Percentiles rank a stretch among this genome's conserved stretches.
phyloP scores from a whole-genome alignment of 1,140 invertebrate genomes.

The Lepidurus packardi region DNA sequence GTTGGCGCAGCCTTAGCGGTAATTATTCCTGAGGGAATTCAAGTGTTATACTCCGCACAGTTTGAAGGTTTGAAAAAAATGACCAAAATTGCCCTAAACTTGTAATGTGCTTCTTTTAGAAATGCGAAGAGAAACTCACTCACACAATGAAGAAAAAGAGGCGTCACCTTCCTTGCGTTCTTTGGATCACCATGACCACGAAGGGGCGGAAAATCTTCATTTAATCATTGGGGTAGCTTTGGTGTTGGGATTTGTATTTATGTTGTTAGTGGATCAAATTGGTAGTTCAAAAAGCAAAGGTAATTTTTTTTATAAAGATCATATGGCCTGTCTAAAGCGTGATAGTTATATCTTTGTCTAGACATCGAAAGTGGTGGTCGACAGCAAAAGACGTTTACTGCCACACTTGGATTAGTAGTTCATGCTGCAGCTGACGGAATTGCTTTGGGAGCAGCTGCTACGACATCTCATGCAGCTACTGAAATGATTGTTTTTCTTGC shows the following conservation, averaged over 20 bases:
- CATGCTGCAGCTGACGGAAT: slow-evolving; percentile 98
- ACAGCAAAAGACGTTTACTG: slow-evolving; percentile 73
- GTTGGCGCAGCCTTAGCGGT: slow-evolving; percentile 95
- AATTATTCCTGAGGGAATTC: slow-evolving; percentile 97
- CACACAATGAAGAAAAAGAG: slow-evolving; percentile 24
- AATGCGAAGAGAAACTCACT: slow-evolving; percentile 9
- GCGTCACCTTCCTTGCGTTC: slow-evolving; percentile 30
- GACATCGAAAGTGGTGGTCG: slow-evolving; percentile 51
- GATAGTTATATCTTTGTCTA: slow-evolving; percentile 48
- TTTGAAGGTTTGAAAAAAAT: slow-evolving; percentile 29
- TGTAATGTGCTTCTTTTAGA: slow-evolving; percentile 26
- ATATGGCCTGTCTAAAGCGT: background rate
- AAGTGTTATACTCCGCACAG: slow-evolving; percentile 60
- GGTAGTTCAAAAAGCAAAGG: slow-evolving; percentile 44
- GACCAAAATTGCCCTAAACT: background rate
- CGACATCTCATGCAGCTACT: slow-evolving; percentile 87
- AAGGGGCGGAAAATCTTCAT: slow-evolving; percentile 47
- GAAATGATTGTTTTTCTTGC: slow-evolving; percentile 97
- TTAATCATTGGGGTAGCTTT: slow-evolving; percentile 65
- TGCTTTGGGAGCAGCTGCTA: slow-evolving; percentile 91
- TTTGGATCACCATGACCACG: slow-evolving; percentile 33
- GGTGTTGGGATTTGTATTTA: slow-evolving; percentile 90
- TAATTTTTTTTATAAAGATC: slow-evolving; percentile 31
- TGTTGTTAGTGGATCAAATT: slow-evolving; percentile 90
- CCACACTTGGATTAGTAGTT: slow-evolving; percentile 91